Conservation (phyloP, 2,113 vertebrate species). For the Misgurnus anguillicaudatus region DNA sequence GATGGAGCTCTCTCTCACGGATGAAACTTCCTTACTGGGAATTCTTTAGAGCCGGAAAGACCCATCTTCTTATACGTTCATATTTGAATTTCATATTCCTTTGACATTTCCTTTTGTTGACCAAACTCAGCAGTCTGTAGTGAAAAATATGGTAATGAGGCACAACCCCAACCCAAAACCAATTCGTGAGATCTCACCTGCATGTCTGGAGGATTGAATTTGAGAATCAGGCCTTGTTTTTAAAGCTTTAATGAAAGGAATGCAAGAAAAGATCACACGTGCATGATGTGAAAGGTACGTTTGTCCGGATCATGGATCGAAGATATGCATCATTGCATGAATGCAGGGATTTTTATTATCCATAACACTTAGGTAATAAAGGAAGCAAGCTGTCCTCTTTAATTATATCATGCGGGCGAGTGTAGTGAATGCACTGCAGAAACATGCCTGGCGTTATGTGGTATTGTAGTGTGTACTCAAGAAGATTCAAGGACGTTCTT, state of each 20-base stretch:
- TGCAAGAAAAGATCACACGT: not conserved
- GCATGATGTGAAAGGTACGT: not conserved
- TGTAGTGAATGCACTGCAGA: conserved; percentile 13
- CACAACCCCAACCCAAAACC: conserved; percentile 27
- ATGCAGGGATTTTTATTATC: not conserved
- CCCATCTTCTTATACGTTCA: conserved; percentile 60
- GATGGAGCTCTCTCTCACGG: conserved; percentile 60
- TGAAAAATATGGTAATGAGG: conserved; percentile 49
- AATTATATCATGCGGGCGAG: conserved; percentile 11
- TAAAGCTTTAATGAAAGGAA: conserved; percentile 38
- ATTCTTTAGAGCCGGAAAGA: conserved; percentile 59
- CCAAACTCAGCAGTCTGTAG: conserved; percentile 44
- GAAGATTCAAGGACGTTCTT: conserved; percentile 75
- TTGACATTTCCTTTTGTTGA: conserved; percentile 53
- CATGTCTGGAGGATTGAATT: conserved; percentile 16
- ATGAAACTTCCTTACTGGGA: conserved; percentile 68
- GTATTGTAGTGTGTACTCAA: conserved; percentile 63
- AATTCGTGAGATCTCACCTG: conserved; percentile 35
- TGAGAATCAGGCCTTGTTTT: not conserved
- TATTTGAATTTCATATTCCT: conserved; percentile 63
- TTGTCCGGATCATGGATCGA: not conserved
- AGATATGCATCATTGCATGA: conserved; percentile 1
- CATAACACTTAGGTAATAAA: not conserved
- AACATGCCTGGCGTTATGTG: not conserved
- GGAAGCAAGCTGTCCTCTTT: not conserved